phyloP scores from a whole-genome alignment of 1,140 invertebrate genomes.

The Solen grandis region DNA sequence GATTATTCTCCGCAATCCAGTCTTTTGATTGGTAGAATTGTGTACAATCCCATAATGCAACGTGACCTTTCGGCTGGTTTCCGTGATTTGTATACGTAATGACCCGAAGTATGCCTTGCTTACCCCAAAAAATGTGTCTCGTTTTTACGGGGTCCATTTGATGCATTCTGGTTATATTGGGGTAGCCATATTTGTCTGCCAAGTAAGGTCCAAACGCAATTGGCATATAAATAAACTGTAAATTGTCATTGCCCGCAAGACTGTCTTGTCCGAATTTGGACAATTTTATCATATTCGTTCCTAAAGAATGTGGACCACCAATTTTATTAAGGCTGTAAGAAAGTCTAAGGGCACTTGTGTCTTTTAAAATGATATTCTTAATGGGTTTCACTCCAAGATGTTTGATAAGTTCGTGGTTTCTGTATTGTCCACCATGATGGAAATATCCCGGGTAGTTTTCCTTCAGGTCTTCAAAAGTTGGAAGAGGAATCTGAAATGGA shows the following conservation, averaged over 20 bases:
- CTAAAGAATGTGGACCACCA: constrained; percentile 72
- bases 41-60: constrained; percentile 78
- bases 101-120: constrained; percentile 75
- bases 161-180: constrained; percentile 72
- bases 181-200: constrained; percentile 78
- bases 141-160: constrained; percentile 69
- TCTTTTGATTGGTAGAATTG: constrained; percentile 76
- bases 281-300: constrained; percentile 64
- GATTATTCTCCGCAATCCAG: constrained; percentile 72
- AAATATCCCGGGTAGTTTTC: constrained; percentile 74
- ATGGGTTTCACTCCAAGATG: constrained; percentile 60
- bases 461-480: constrained; percentile 67
- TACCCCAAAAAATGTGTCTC: constrained; percentile 74
- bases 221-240: constrained; percentile 76
- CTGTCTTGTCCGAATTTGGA: constrained; percentile 75
- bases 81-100: constrained; percentile 75
- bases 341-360: constrained; percentile 76
- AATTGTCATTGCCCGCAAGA: constrained; percentile 63
- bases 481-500: constrained; percentile 68
- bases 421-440: constrained; percentile 73
- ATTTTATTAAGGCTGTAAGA: constrained; percentile 76
- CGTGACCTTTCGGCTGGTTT: constrained; percentile 74
- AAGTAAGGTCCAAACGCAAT: constrained; percentile 78
- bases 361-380: constrained; percentile 64
- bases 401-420: constrained; percentile 65